Evolutionary conservation across 2,113 vertebrate genomes (phyloP).

Genomic region (Crotalus tigris): DNA sequence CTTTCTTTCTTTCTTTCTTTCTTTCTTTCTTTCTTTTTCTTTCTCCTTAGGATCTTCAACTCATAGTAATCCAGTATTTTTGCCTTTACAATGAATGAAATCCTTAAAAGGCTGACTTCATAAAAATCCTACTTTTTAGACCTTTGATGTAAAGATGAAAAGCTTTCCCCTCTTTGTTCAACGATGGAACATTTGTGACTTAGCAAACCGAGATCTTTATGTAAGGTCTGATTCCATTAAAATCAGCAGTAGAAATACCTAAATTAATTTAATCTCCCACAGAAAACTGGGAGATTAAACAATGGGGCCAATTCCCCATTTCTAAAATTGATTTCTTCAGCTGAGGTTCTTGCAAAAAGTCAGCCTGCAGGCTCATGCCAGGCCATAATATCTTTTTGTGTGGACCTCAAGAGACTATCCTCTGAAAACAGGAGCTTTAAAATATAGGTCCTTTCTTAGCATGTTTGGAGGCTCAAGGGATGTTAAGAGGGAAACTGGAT

Average conservation of each 20-base stretch:
- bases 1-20: no score
- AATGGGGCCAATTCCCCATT: neutral
- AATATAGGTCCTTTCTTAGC: neutral
- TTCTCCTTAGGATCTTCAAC: neutral
- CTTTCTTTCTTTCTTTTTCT: neutral
- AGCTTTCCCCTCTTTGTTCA: neutral
- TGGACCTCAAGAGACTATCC: neutral
- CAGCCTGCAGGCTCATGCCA: neutral
- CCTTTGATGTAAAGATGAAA: neutral
- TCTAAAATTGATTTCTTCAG: neutral
- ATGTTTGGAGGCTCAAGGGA: neutral
- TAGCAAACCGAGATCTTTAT: neutral
- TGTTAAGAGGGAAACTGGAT: neutral
- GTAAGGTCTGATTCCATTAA: neutral
- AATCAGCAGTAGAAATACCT: neutral
- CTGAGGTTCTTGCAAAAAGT: neutral
- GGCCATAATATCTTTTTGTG: neutral
- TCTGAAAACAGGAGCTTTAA: neutral
- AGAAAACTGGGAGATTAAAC: neutral
- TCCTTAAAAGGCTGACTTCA: neutral
- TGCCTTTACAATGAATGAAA: neutral
- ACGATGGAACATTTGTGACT: neutral
- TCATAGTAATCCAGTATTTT: neutral
- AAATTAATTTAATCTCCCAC: neutral
- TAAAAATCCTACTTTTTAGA: neutral